Conservation (phyloP, 2,888 invertebrate species). For the Trissolcus japonicus region DNA sequence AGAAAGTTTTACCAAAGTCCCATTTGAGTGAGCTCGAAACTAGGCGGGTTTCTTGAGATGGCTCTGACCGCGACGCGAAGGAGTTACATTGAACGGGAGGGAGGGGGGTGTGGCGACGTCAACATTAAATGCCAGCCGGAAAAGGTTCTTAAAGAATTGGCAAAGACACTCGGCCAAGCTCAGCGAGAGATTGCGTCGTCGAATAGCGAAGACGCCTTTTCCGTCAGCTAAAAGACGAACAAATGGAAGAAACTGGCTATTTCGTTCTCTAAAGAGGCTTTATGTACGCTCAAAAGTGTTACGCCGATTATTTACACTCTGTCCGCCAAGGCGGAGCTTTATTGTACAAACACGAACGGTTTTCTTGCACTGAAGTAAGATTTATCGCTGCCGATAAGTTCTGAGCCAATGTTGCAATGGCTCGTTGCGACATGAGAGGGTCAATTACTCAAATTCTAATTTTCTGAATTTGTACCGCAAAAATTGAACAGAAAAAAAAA, state of each 20-base stretch:
- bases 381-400: conserved; percentile 22
- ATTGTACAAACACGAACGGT: conserved; percentile 43
- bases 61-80: conserved; percentile 41
- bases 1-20: conserved; percentile 72
- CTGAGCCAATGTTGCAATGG: conserved; percentile 5
- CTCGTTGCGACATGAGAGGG: conserved; percentile 17
- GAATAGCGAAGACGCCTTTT: conserved; percentile 59
- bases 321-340: conserved; percentile 36
- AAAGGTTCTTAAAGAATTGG: conserved; percentile 70
- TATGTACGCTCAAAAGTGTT: conserved; percentile 43
- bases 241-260: conserved; percentile 36
- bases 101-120: conserved; percentile 28
- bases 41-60: conserved; percentile 49
- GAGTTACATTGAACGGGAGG: conserved; percentile 34
- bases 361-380: conserved; percentile 35
- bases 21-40: conserved; percentile 67
- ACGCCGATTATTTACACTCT: conserved; percentile 51
- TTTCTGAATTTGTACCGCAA: background rate
- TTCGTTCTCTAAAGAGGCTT: conserved; percentile 41
- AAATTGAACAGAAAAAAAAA: no score
- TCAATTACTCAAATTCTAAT: conserved; percentile 18
- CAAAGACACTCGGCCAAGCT: conserved; percentile 56
- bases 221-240: conserved; percentile 28
- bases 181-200: conserved; percentile 54
- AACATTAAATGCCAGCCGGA: conserved; percentile 66